Evolutionary conservation across 2,888 invertebrate genomes (phyloP).

Genomic region (Rhyacophila evoluta): DNA sequence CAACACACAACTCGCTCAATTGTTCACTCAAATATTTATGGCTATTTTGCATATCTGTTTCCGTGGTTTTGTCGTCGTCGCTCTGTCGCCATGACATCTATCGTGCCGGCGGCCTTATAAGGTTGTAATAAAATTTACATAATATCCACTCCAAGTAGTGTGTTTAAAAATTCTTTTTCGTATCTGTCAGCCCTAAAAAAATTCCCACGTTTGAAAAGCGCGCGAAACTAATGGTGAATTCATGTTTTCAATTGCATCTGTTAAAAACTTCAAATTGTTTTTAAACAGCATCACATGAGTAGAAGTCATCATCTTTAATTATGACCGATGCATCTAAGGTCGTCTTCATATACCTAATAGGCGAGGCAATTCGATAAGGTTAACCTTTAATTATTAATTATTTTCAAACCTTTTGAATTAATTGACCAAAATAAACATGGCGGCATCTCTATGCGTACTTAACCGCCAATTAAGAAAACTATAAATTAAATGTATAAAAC

Average conservation of each 20-base stretch:
- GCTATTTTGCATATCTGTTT: no score
- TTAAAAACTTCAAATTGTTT: neutral
- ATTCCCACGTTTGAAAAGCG: neutral
- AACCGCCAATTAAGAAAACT: neutral
- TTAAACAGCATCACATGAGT: neutral
- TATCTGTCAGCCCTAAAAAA: no score
- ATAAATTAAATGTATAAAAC: neutral
- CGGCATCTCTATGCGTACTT: slow-evolving; percentile 4
- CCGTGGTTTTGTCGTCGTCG: no score
- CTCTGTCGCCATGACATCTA: no score
- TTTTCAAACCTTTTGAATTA: neutral
- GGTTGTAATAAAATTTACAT: no score
- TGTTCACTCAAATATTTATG: no score
- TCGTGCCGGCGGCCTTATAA: no score
- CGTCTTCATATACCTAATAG: neutral
- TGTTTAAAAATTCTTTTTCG: no score
- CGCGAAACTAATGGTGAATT: neutral
- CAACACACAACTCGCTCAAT: no score
- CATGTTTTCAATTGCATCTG: neutral
- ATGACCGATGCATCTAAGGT: neutral
- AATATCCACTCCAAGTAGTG: no score
- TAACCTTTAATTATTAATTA: neutral
- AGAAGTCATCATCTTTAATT: neutral
- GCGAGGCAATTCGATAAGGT: neutral
- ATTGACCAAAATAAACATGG: slow-evolving; percentile 19